These are phyloP conservation scores for Porites divaricata DNA, from an alignment of 92 coral and sea anemone genomes.

Conservation along the genomic window DNA sequence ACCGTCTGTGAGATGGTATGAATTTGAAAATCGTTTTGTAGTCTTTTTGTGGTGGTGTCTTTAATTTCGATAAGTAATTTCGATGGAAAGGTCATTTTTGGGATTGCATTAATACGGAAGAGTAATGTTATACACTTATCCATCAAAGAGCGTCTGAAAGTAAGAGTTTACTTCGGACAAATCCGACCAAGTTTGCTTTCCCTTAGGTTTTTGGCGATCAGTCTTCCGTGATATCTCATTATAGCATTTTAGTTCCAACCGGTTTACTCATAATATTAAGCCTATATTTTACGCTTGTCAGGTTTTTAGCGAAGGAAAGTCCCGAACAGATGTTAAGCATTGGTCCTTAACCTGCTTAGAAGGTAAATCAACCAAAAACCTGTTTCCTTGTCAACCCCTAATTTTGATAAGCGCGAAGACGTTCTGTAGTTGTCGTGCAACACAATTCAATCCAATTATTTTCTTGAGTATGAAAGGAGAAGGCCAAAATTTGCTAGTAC, in stretches of 20 bases:
- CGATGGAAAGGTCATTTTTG: conserved; percentile 33
- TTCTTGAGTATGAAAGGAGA: not conserved
- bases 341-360: conserved; percentile 19
- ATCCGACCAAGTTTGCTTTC: not conserved
- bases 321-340: conserved; percentile 22
- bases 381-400: conserved; percentile 1
- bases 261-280: not conserved
- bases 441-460: not conserved
- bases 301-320: conserved; percentile 17
- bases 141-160: not conserved
- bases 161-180: not conserved
- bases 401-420: not conserved
- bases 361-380: conserved; percentile 10
- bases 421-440: not conserved
- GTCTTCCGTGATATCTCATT: not conserved
- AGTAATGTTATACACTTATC: not conserved
- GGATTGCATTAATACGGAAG: conserved; percentile 14
- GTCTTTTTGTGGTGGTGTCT: conserved; percentile 39
- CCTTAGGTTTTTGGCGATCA: not conserved
- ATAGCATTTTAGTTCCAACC: not conserved
- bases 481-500: not conserved
- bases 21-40: conserved; percentile 29
- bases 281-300: conserved; percentile 21
- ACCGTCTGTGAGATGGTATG: conserved; percentile 16
- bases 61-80: not conserved